These are phyloP conservation scores for Umimayanthus kanabou DNA, from an alignment of 92 coral and sea anemone species.

Conservation along the genomic window DNA sequence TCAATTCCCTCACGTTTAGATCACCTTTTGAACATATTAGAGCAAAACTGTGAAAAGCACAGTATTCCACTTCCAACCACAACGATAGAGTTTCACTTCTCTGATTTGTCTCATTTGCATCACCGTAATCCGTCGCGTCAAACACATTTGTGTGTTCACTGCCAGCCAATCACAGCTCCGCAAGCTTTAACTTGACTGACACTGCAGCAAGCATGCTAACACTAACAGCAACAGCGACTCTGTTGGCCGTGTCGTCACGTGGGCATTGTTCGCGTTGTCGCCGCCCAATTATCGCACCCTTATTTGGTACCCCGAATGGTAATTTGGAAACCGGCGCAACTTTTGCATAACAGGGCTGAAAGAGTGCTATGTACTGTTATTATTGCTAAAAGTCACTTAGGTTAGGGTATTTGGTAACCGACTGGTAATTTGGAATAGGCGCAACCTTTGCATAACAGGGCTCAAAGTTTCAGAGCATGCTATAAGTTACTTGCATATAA, in stretches of 20 bases:
- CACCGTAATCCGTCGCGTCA: slow-evolving; percentile 48
- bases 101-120: slow-evolving; percentile 77
- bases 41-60: slow-evolving; percentile 61
- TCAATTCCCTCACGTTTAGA: slow-evolving; percentile 29
- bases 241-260: slow-evolving; percentile 39
- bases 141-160: slow-evolving; percentile 41
- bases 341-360: slow-evolving; percentile 6
- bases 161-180: slow-evolving; percentile 34
- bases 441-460: not conserved
- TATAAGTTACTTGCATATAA: not conserved
- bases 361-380: too few species aligned
- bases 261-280: slow-evolving; percentile 38
- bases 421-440: slow-evolving; percentile 8
- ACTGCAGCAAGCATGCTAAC: slow-evolving; percentile 32
- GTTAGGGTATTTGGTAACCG: slow-evolving; percentile 12
- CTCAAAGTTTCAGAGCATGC: not conserved
- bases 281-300: slow-evolving; percentile 37
- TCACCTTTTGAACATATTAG: slow-evolving; percentile 42
- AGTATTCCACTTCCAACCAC: slow-evolving; percentile 68
- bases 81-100: slow-evolving; percentile 84
- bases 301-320: slow-evolving; percentile 35
- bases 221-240: slow-evolving; percentile 29
- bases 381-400: too few species aligned
- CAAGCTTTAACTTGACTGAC: slow-evolving; percentile 40
- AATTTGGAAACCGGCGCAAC: not conserved